Evolutionary conservation across 2,797 vertebrate genomes (phyloP), one percentile per base, ranked within the genome.

Genomic region (Chelon auratus): DNA sequence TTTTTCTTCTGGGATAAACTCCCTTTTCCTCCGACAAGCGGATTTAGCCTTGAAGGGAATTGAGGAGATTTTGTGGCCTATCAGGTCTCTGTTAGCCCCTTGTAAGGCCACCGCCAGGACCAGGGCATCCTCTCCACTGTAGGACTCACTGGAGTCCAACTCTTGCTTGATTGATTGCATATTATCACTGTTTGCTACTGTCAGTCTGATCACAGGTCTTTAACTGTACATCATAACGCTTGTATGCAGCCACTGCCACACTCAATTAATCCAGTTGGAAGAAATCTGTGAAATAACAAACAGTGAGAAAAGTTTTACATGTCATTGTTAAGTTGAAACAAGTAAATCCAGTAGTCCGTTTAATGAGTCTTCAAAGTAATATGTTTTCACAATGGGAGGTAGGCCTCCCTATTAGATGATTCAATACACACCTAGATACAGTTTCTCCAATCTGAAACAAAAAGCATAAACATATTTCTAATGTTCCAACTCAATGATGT

Each of bases 1-100:
- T 91, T 97, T 99, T 75, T 98, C 98, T 3, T 98, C 96, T 0
- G 97, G 97, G 88, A 98, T 99, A 74, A 99, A 99, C 84, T 99
- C 98, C 15, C 97, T 88, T 82, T 98, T 98, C 76, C 97, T 93
- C 43, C 97, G 95, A 76, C 96, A 97, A 2, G 91, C 87, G 9
- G 88, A 90, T 78, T 97, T 97, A 74, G 74, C 89, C 82, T 96
- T 97, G 75, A 92, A 91, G 3, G 94, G 86, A 57, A 92, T 78
- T 24, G 75, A 65, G 0, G 82, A 86, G 66, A 94, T 88, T 68
- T 65, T 69, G 56, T 83, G 85, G 22, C 75, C 68, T 9, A 95
- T 77, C 37, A 95, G 86, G 45, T 97, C 96, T 79, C 92, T 89
- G 55, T 95, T 94, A 1, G 95, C 62, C 39, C 94, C 88, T 72